Conservation (phyloP, 2,113 vertebrate genomes). For the Ceyx margarethae region DNA sequence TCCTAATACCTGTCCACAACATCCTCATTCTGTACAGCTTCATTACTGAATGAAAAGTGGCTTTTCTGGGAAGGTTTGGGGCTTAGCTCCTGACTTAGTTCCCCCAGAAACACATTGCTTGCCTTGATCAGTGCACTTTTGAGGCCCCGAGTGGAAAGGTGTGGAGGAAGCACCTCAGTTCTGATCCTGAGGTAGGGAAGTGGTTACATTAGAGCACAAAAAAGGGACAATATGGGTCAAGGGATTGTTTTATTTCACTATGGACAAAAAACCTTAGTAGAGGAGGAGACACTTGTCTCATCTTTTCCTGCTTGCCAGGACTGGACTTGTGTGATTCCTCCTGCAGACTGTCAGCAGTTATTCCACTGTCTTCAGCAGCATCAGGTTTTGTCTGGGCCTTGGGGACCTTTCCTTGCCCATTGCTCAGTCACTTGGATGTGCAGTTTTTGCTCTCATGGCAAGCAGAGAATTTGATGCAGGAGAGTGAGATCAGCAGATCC, state of each 20-base stretch:
- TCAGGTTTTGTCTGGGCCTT: neutral
- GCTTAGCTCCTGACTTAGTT: neutral
- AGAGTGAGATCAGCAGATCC: neutral
- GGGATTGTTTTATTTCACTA: neutral
- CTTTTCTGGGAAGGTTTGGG: neutral
- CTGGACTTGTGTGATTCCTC: neutral
- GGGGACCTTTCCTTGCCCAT: neutral
- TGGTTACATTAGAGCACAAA: neutral
- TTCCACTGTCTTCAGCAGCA: neutral
- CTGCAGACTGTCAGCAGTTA: neutral
- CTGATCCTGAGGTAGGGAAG: neutral
- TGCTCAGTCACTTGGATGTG: neutral
- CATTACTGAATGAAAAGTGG: neutral
- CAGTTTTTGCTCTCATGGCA: neutral
- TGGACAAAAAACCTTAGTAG: neutral
- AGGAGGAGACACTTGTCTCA: neutral
- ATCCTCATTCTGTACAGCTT: neutral
- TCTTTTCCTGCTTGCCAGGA: neutral
- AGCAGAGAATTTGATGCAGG: neutral
- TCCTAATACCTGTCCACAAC: neutral
- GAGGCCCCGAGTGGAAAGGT: neutral
- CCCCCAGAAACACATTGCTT: neutral
- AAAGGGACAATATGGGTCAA: neutral
- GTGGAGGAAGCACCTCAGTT: neutral
- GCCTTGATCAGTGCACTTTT: neutral